Conservation (phyloP, 2,888 invertebrate species). For the Callinectes sapidus region DNA sequence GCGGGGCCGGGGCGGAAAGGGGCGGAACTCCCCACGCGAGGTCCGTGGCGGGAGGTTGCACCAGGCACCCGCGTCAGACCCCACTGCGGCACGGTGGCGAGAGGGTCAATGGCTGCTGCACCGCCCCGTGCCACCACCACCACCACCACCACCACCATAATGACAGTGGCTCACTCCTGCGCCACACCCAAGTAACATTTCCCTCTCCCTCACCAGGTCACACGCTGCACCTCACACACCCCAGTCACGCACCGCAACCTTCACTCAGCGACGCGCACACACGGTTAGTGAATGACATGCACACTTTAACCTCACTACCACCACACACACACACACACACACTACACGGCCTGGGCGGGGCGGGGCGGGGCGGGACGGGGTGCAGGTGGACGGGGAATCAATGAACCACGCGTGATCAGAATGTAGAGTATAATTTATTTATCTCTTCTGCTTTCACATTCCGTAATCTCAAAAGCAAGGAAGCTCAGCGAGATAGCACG, state of each 20-base stretch:
- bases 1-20: slow-evolving; percentile 57
- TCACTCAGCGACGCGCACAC: background rate
- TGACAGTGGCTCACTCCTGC: background rate
- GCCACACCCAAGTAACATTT: background rate
- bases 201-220: background rate
- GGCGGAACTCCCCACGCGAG: slow-evolving; percentile 59
- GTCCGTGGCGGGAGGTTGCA: slow-evolving; percentile 37
- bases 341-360: background rate
- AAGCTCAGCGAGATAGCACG: background rate
- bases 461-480: background rate
- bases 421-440: background rate
- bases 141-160: slow-evolving; percentile 32
- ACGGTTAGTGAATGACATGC: background rate
- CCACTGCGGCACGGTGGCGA: slow-evolving; percentile 4
- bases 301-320: background rate
- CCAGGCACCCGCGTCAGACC: slow-evolving; percentile 18
- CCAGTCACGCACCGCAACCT: background rate
- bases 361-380: background rate
- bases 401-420: slow-evolving; percentile 4
- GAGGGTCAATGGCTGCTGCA: background rate
- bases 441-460: background rate
- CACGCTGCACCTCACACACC: background rate
- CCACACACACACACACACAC: background rate
- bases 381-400: background rate
- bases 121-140: background rate